Conservation (phyloP, 2,888 invertebrate species). For the Alloplasta piceator region DNA sequence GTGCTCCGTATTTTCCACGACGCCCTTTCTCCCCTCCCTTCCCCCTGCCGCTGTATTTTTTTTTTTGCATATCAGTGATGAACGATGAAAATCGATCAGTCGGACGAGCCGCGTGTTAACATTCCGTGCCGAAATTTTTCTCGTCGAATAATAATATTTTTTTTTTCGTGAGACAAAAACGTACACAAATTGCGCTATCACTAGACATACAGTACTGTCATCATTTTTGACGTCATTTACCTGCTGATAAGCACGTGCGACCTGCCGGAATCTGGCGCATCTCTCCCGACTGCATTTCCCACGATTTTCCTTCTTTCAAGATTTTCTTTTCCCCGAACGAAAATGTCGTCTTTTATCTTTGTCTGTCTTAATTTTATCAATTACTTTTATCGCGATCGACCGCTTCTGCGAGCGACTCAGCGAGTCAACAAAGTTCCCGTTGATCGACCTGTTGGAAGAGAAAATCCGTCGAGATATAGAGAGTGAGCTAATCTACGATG, state of each 20-base stretch:
- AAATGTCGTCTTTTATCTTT: neutral
- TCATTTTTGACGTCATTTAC: constrained; percentile 55
- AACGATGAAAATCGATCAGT: constrained; percentile 67
- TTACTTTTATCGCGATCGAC: constrained; percentile 20
- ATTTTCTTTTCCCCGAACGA: neutral
- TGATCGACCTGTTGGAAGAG: constrained; percentile 66
- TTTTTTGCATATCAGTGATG: no score
- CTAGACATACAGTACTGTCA: neutral
- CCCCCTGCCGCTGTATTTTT: neutral
- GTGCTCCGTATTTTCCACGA: constrained; percentile 17
- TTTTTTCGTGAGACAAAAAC: constrained; percentile 14
- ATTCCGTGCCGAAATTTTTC: no score
- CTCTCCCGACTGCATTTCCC: constrained; percentile 68
- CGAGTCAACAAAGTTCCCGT: constrained; percentile 38
- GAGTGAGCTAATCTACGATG: neutral
- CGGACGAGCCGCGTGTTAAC: constrained; percentile 37
- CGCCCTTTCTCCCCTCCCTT: neutral
- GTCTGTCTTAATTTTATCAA: constrained; percentile 18
- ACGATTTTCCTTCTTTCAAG: constrained; percentile 16
- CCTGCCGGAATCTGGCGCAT: constrained; percentile 65
- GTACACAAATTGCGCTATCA: no score
- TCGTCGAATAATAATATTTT: no score
- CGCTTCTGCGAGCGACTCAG: constrained; percentile 2
- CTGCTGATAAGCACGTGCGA: constrained; percentile 66
- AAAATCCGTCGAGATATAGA: constrained; percentile 47